Conservation (phyloP, 2,113 vertebrate genomes). For the Tricholaema leucomelas region DNA sequence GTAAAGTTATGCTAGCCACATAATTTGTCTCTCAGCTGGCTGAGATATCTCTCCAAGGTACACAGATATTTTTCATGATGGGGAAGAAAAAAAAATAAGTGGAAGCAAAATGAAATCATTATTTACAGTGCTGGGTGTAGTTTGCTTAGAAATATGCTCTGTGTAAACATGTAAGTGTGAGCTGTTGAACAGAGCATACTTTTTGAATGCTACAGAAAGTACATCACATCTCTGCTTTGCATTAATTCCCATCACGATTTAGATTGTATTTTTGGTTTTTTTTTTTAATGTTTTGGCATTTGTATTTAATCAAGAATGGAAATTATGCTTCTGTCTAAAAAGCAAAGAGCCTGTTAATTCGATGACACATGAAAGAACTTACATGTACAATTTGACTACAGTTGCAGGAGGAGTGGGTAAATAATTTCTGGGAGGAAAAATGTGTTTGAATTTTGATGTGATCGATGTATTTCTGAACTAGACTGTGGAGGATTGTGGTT, state of each 20-base stretch:
- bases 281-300: background rate
- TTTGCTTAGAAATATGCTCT: background rate
- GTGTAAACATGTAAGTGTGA: background rate
- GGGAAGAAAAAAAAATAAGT: background rate
- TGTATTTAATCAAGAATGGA: background rate
- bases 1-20: constrained; percentile 38
- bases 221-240: background rate
- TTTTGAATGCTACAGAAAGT: background rate
- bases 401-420: constrained; percentile 3
- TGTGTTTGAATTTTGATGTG: constrained; percentile 34
- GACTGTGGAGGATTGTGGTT: background rate
- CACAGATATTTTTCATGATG: background rate
- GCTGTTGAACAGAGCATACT: background rate
- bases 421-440: constrained; percentile 43
- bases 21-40: constrained; percentile 45
- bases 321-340: background rate
- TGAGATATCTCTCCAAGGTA: constrained; percentile 46
- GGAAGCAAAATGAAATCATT: background rate
- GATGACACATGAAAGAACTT: no score
- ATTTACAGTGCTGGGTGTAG: background rate
- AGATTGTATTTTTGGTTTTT: background rate
- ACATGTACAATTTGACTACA: no score
- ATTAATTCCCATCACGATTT: constrained; percentile 19
- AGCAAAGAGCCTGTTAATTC: constrained; percentile 5
- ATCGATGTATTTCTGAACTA: constrained; percentile 34